Evolutionary conservation across 2,797 vertebrate species (phyloP).

Genomic region (Epinephelus awoara): DNA sequence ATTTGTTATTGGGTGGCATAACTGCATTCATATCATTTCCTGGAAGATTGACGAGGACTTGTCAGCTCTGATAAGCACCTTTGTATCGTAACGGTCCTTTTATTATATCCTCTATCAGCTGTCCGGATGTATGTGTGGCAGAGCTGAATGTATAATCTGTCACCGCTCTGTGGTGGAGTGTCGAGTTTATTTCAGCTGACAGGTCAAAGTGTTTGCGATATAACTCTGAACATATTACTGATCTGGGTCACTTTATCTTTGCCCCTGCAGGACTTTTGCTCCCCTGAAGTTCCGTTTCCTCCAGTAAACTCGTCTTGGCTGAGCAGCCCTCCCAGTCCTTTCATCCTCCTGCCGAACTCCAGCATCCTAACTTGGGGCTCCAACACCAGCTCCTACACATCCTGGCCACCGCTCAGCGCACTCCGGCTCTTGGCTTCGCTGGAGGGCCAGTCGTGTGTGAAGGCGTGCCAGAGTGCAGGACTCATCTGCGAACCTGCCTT

Average conservation of each 20-base stretch:
- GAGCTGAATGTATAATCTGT: slow-evolving; percentile 27
- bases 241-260: slow-evolving; percentile 29
- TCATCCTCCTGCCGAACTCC: slow-evolving; percentile 87
- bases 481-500: slow-evolving; percentile 94
- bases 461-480: slow-evolving; percentile 87
- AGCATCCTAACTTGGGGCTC: slow-evolving; percentile 88
- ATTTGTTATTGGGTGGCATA: slow-evolving; percentile 61
- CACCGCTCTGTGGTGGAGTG: not conserved
- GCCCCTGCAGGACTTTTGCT: slow-evolving; percentile 84
- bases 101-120: slow-evolving; percentile 27
- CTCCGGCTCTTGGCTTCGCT: slow-evolving; percentile 89
- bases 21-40: slow-evolving; percentile 50
- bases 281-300: slow-evolving; percentile 76
- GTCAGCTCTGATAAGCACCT: slow-evolving; percentile 50
- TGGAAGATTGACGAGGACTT: slow-evolving; percentile 47
- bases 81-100: slow-evolving; percentile 6
- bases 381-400: slow-evolving; percentile 72
- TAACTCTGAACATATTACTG: not conserved
- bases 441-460: slow-evolving; percentile 88
- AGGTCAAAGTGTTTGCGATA: slow-evolving; percentile 15
- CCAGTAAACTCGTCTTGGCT: slow-evolving; percentile 79
- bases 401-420: slow-evolving; percentile 91
- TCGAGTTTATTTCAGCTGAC: slow-evolving; percentile 18
- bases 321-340: slow-evolving; percentile 72
- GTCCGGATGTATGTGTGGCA: not conserved